phyloP scores from a whole-genome alignment of 2,113 vertebrate genomes.

The Raja brachyura region DNA sequence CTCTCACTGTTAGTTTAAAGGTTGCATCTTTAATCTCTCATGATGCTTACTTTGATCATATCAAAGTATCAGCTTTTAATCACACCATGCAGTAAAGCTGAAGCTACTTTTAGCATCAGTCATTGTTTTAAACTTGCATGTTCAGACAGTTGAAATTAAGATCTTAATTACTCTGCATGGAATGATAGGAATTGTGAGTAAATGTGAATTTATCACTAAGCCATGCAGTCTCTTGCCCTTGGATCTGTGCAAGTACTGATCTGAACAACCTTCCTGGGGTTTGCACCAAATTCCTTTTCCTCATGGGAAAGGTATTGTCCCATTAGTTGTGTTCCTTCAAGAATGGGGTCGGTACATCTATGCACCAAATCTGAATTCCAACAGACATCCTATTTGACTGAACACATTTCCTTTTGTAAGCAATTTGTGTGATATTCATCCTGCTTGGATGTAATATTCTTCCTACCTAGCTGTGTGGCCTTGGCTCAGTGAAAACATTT shows the following conservation, averaged over 20 bases:
- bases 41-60: no score
- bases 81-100: no score
- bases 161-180: neutral
- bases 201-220: neutral
- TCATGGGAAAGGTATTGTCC: neutral
- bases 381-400: neutral
- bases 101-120: neutral
- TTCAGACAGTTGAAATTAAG: neutral
- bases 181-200: neutral
- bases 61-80: neutral
- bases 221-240: neutral
- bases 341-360: neutral
- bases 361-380: neutral
- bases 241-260: neutral
- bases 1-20: no score
- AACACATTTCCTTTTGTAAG: neutral
- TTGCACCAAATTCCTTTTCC: neutral
- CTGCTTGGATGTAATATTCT: neutral
- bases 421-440: neutral
- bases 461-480: neutral
- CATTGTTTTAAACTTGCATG: neutral
- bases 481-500: neutral
- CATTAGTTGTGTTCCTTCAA: neutral
- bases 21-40: no score
- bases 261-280: neutral